Evolutionary conservation across 2,888 invertebrate genomes (phyloP).

Genomic region (Sclerodermus sp.): DNA sequence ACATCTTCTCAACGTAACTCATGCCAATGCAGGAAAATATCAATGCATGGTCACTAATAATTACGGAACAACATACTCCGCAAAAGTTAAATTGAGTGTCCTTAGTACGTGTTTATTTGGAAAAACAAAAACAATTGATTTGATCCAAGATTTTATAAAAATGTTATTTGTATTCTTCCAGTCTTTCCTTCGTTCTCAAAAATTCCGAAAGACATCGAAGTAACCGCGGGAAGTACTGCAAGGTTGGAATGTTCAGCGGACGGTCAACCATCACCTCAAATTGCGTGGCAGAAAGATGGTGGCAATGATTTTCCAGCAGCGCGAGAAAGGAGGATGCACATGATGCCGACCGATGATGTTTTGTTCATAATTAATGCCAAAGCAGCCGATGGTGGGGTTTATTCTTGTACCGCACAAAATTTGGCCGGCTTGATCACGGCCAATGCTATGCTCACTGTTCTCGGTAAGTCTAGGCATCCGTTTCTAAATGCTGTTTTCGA

Average conservation of each 20-base stretch:
- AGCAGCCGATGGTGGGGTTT: slow-evolving; percentile 85
- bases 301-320: slow-evolving; percentile 94
- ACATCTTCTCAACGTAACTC: slow-evolving; percentile 73
- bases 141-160: slow-evolving; percentile 2
- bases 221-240: slow-evolving; percentile 82
- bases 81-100: slow-evolving; percentile 83
- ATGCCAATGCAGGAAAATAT: slow-evolving; percentile 84
- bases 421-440: slow-evolving; percentile 83
- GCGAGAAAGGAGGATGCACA: slow-evolving; percentile 87
- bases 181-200: slow-evolving; percentile 86
- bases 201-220: slow-evolving; percentile 81
- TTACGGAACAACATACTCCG: slow-evolving; percentile 87
- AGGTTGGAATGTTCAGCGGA: slow-evolving; percentile 88
- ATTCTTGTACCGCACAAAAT: slow-evolving; percentile 91
- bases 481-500: no score
- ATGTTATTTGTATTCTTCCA: slow-evolving; percentile 44
- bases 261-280: slow-evolving; percentile 86
- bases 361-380: slow-evolving; percentile 93
- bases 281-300: slow-evolving; percentile 90
- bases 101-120: slow-evolving; percentile 63
- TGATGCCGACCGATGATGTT: slow-evolving; percentile 87
- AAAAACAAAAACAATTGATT: neutral
- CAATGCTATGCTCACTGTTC: slow-evolving; percentile 82
- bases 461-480: slow-evolving; percentile 56
- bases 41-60: slow-evolving; percentile 90